These are phyloP conservation scores for Apodemus sylvaticus DNA, from an alignment of 2,113 vertebrate species.

Conservation along the genomic window DNA sequence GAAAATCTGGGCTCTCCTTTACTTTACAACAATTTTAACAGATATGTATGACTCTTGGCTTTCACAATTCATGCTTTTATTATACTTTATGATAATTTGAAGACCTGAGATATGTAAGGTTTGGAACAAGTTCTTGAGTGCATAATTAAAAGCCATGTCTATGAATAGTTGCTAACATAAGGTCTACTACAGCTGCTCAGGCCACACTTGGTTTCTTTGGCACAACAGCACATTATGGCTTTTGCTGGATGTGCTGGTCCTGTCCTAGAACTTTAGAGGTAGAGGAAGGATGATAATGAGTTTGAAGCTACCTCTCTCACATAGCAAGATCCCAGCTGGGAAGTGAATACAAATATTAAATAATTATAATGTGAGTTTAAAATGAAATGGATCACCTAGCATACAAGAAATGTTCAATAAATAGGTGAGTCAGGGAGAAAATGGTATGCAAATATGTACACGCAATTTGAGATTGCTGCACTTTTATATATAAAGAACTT, in stretches of 20 bases:
- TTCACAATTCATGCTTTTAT: not conserved
- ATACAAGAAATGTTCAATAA: not conserved
- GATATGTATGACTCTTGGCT: not conserved
- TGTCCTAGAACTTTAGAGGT: not conserved
- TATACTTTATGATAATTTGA: not conserved
- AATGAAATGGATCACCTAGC: not conserved
- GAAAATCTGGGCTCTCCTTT: not conserved
- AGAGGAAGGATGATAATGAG: not conserved
- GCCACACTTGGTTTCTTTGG: not conserved
- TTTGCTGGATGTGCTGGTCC: not conserved
- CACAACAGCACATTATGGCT: not conserved
- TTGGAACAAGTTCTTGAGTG: not conserved
- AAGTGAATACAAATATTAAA: not conserved
- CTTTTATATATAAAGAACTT: not conserved
- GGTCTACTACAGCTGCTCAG: not conserved
- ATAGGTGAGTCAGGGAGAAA: not conserved
- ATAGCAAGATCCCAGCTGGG: not conserved
- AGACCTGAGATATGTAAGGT: not conserved
- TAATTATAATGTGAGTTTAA: not conserved
- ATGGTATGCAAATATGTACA: rapidly evolving
- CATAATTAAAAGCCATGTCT: not conserved
- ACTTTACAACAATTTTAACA: not conserved
- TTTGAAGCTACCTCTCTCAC: not conserved
- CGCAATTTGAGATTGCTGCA: not conserved
- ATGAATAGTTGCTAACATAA: not conserved